These are phyloP conservation scores for Coreoperca whiteheadi DNA, from an alignment of 2,113 vertebrate genomes.

Conservation along the genomic window DNA sequence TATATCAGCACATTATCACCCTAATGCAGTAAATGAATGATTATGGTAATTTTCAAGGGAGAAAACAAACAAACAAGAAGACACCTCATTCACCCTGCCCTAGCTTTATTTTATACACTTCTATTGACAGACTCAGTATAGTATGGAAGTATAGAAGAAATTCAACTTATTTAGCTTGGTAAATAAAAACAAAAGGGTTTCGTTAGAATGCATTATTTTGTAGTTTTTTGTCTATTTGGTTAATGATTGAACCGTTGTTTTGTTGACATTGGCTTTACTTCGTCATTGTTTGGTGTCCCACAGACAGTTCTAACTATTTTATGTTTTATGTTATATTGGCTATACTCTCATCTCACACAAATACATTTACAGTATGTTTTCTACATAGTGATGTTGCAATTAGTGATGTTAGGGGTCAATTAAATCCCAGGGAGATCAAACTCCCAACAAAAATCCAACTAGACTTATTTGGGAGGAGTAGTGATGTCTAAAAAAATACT, in stretches of 20 bases:
- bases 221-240: neutral
- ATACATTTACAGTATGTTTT: neutral
- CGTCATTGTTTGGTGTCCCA: neutral
- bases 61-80: neutral
- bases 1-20: neutral
- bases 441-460: neutral
- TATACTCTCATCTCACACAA: neutral
- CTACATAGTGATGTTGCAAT: neutral
- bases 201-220: neutral
- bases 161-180: neutral
- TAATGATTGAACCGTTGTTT: neutral
- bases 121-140: neutral
- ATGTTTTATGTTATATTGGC: neutral
- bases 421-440: neutral
- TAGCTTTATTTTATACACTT: neutral
- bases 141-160: neutral
- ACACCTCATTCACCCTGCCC: neutral
- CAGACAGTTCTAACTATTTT: neutral
- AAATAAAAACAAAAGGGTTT: neutral
- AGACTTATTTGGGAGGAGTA: neutral
- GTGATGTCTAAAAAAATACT: neutral
- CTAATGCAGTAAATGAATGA: slow-evolving; percentile 6
- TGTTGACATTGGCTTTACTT: neutral
- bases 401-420: neutral
- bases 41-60: slow-evolving; percentile 12